Percentiles rank a stretch among this genome's conserved stretches.
These are phyloP conservation scores for Nineta flava DNA, from an alignment of 2,888 invertebrate genomes.

Conservation along the genomic window DNA sequence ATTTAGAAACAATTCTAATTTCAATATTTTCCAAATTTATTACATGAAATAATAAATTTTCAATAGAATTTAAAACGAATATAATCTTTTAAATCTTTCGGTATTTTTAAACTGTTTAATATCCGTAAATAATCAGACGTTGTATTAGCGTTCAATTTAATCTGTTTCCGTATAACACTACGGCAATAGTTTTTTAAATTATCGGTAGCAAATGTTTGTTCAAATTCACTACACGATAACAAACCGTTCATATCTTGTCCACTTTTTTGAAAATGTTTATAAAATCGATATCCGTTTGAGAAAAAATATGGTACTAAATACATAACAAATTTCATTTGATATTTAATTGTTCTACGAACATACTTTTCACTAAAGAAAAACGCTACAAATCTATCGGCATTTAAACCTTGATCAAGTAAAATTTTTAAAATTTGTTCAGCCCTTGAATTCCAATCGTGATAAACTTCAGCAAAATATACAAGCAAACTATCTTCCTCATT, in stretches of 20 bases:
- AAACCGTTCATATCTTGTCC: neutral
- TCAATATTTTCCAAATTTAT: too few relatives aligned
- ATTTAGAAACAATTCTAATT: too few relatives aligned
- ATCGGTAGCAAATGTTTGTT: neutral
- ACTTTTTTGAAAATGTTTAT: neutral
- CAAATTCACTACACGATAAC: neutral
- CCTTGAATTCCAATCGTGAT: neutral
- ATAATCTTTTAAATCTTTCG: neutral
- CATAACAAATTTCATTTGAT: neutral
- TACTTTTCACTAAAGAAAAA: neutral
- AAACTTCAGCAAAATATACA: neutral
- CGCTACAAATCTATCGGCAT: neutral
- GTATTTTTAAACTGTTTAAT: neutral
- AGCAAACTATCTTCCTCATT: neutral
- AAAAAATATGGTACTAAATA: neutral
- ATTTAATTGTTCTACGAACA: neutral
- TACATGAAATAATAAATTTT: too few relatives aligned
- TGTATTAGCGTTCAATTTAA: neutral
- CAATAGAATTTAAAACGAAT: slow-evolving; percentile 4
- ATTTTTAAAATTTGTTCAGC: neutral
- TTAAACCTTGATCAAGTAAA: slow-evolving; percentile 1
- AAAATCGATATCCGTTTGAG: neutral
- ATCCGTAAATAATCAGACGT: neutral
- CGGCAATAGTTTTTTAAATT: slow-evolving; percentile 2
- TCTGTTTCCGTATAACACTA: neutral